phyloP scores from a whole-genome alignment of 2,888 invertebrate species.

The Harpalus rufipes region DNA sequence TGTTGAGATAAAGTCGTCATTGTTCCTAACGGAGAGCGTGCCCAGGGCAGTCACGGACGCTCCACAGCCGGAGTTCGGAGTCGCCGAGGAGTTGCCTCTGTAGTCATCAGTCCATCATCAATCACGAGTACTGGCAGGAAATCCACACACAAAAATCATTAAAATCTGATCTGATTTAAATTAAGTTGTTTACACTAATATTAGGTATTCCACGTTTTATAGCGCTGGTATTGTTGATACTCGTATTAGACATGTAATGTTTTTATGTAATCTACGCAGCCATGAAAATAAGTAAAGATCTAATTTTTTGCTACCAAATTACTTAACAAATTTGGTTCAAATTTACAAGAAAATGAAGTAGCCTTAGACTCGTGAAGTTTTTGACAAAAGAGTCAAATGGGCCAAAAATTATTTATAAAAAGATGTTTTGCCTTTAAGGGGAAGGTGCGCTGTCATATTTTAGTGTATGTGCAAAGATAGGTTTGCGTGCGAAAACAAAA shows the following conservation, averaged over 20 bases:
- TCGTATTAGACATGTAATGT: too few species aligned
- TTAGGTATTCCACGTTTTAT: too few species aligned
- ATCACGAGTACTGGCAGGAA: conserved; percentile 19
- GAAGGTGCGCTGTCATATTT: neutral
- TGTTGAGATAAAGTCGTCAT: conserved; percentile 49
- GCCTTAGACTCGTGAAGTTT: neutral
- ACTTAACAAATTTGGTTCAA: too few species aligned
- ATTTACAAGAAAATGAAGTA: neutral
- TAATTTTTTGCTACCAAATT: too few species aligned
- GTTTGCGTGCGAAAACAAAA: too few species aligned
- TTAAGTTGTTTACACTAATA: neutral
- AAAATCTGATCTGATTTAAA: conserved; percentile 19
- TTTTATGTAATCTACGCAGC: too few species aligned
- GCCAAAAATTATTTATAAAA: too few species aligned
- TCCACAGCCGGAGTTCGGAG: conserved; percentile 25
- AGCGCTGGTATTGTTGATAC: too few species aligned
- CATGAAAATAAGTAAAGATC: too few species aligned
- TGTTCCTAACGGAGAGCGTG: conserved; percentile 45
- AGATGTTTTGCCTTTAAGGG: neutral
- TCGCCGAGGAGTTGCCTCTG: neutral
- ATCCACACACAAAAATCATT: neutral
- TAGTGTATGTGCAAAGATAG: too few species aligned
- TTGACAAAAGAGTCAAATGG: too few species aligned
- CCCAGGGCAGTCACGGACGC: conserved; percentile 42
- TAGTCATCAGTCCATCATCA: conserved; percentile 15